Evolutionary conservation across 2,797 vertebrate genomes (phyloP).

Genomic region (Kryptopterus vitreolus): DNA sequence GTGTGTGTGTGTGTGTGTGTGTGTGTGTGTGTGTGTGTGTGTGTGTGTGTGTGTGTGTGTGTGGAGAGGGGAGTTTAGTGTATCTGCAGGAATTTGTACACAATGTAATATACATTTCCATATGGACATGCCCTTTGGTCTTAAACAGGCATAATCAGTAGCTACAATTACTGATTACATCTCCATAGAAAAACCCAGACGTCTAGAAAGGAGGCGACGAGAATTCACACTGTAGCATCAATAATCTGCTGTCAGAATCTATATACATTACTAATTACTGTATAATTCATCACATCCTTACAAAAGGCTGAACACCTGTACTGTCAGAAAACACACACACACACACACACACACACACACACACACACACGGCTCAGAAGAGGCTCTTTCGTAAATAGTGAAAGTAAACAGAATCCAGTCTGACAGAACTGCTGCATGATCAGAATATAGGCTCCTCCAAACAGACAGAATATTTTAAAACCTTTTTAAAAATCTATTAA

Average conservation of each 20-base stretch:
- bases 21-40: too few species aligned
- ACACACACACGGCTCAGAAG: not conserved
- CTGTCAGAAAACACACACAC: not conserved
- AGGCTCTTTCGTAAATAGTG: not conserved
- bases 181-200: not conserved
- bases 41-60: too few species aligned
- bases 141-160: not conserved
- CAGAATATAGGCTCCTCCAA: not conserved
- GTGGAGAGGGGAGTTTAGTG: too few species aligned
- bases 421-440: conserved; percentile 2
- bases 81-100: not conserved
- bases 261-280: not conserved
- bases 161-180: not conserved
- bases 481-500: not conserved
- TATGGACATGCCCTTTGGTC: not conserved
- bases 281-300: not conserved
- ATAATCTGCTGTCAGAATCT: not conserved
- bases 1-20: too few species aligned
- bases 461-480: not conserved
- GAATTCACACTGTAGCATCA: not conserved
- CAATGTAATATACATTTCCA: not conserved
- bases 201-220: not conserved
- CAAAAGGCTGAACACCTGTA: not conserved
- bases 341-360: not conserved
- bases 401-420: not conserved